Base-by-base conservation (phyloP, 2,888 invertebrate genomes). In the Caenorhabditis sinica region DNA sequence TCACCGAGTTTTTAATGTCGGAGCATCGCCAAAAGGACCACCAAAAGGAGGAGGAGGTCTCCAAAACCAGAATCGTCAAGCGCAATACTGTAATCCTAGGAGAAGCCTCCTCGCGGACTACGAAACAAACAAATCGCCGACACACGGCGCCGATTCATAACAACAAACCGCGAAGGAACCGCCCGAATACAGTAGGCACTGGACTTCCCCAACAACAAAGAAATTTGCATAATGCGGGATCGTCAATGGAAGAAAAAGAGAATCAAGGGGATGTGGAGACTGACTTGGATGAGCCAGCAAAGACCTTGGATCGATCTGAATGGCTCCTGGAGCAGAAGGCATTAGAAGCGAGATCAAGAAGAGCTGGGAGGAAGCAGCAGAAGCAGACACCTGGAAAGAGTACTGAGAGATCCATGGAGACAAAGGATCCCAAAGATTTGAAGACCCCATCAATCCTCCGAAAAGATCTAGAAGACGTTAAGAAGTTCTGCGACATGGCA, bases 131-230 rank as follows among this genome's bases (percentile, higher is more conserved):
- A 11, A 76, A 81, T 51, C 80, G 84, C 0, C 80, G 84, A 5
- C 84, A 84, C 65, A 84, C 84, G 0, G 84, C 84, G 1, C 84
- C 84, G 0, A 73, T 84, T 23, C 73, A 86, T 63, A 82, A 86
- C 17, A 79, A 75, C 49, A 36, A 63, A 36, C 77, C 58, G 13
- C 74, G 86, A 36, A 66, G 87, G 4, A 77, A 87, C 43, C 83
- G 86, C 9, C 87, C 87, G 56, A 86, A 87, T 43, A 86, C 87
- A 2, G 81, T 86, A 17, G 84, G 81, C 28, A 82, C 82, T 5
- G 86, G 86, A 1, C 68, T 87, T 1, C 85, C 85, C 3, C 74
- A 71, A 15, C 74, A 71, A 15, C 56, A 72, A 13, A 72, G 72
- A 36, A 72, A 74, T 1, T 63, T 68, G n/a, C 30, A 60, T 20